These are phyloP conservation scores for Watsonalla cultraria DNA, from an alignment of 2,888 invertebrate species.

Conservation along the genomic window DNA sequence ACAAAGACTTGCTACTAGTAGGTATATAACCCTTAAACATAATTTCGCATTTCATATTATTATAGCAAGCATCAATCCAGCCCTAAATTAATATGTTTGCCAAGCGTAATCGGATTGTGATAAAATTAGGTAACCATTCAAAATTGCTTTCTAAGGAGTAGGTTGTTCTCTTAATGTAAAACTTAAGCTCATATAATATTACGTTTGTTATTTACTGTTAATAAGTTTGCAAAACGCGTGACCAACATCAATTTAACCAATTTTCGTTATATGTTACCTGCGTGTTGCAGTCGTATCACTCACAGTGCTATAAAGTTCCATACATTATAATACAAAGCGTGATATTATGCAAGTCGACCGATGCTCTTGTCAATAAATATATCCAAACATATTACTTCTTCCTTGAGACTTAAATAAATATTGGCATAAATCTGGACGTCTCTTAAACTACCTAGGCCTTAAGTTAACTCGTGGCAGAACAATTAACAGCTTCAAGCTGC, in stretches of 20 bases:
- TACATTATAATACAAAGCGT: slow-evolving; percentile 1
- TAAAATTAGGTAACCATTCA: no score
- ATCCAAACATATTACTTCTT: not conserved
- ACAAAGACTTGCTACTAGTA: no score
- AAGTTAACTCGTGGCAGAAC: not conserved
- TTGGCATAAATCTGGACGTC: not conserved
- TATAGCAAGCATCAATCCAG: no score
- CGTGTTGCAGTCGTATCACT: not conserved
- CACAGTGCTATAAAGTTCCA: not conserved
- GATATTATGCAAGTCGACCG: not conserved
- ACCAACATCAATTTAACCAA: not conserved
- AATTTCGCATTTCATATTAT: no score
- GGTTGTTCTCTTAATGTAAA: no score
- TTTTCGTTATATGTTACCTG: slow-evolving; percentile 1
- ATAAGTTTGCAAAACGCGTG: not conserved
- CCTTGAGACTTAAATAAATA: not conserved
- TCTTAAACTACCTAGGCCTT: not conserved
- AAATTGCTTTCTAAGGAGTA: no score
- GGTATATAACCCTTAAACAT: no score
- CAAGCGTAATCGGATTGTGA: no score
- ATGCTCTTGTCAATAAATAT: slow-evolving; percentile 1
- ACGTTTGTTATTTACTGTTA: not conserved
- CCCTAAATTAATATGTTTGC: no score
- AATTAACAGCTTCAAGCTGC: not conserved
- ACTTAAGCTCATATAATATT: not conserved